Conservation (phyloP, 2,113 vertebrate species). For the Bubalus kerabau region DNA sequence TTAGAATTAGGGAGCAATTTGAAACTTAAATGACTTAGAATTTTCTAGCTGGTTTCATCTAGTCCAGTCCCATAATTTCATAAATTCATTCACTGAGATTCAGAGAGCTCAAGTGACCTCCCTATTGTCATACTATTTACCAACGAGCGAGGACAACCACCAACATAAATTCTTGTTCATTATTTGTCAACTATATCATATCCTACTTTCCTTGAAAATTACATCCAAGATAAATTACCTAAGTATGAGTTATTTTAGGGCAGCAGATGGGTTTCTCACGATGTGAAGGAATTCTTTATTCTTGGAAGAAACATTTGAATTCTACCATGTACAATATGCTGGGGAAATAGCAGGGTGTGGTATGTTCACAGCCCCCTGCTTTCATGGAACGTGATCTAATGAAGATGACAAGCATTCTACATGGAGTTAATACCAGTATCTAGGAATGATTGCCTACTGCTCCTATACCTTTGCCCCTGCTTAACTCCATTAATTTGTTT, state of each 20-base stretch:
- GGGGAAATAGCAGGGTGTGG: background rate
- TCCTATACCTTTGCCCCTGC: background rate
- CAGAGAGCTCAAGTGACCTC: background rate
- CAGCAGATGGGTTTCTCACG: background rate
- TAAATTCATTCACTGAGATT: background rate
- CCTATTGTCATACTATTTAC: background rate
- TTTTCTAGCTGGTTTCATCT: background rate
- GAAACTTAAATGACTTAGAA: constrained; percentile 20
- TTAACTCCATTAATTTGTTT: background rate
- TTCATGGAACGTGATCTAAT: background rate
- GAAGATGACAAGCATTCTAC: background rate
- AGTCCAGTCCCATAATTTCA: background rate
- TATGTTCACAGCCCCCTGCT: background rate
- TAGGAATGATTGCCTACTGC: background rate
- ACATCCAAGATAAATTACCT: background rate
- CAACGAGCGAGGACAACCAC: background rate
- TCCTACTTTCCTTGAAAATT: background rate
- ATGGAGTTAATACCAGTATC: background rate
- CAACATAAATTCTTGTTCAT: background rate
- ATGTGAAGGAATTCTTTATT: background rate
- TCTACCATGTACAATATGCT: background rate
- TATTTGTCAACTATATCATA: background rate
- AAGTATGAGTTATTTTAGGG: background rate
- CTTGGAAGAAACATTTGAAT: background rate
- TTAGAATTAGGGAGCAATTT: background rate